These are phyloP conservation scores for Oreochromis aureus DNA, from an alignment of 2,113 vertebrate species.

Conservation along the genomic window DNA sequence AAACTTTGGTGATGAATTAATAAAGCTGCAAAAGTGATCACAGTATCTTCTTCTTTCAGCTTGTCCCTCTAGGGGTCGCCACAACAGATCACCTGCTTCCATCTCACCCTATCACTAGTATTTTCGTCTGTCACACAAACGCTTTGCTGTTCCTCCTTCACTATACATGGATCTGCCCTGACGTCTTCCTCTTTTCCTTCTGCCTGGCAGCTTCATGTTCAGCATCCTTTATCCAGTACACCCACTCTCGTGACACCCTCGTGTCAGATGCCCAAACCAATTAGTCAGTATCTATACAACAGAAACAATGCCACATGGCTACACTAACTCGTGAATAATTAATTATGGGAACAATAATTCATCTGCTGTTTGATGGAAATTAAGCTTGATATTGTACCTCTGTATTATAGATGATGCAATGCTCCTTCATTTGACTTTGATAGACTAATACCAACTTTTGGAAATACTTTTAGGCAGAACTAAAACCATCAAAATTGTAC, in stretches of 20 bases:
- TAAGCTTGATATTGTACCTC: not conserved
- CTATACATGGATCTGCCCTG: not conserved
- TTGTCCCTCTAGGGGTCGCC: not conserved
- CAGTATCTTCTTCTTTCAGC: not conserved
- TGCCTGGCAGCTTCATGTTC: not conserved
- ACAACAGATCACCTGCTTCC: not conserved
- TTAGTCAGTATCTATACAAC: not conserved
- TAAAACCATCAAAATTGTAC: not conserved
- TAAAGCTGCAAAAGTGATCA: not conserved
- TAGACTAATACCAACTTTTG: not conserved
- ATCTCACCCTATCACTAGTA: not conserved
- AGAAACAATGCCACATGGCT: not conserved
- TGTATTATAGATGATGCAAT: not conserved
- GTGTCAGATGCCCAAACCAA: not conserved
- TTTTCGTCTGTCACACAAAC: not conserved
- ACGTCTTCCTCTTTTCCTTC: not conserved
- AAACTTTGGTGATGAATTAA: not conserved
- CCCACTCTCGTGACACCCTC: not conserved
- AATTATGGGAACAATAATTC: not conserved
- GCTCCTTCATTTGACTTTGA: not conserved
- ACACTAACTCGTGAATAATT: not conserved
- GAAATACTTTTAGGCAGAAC: not conserved
- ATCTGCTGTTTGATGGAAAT: not conserved
- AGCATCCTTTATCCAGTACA: not conserved
- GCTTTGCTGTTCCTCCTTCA: not conserved